Evolutionary conservation across 1,140 invertebrate genomes (phyloP).

Genomic region (Ptiloglossa arizonensis): DNA sequence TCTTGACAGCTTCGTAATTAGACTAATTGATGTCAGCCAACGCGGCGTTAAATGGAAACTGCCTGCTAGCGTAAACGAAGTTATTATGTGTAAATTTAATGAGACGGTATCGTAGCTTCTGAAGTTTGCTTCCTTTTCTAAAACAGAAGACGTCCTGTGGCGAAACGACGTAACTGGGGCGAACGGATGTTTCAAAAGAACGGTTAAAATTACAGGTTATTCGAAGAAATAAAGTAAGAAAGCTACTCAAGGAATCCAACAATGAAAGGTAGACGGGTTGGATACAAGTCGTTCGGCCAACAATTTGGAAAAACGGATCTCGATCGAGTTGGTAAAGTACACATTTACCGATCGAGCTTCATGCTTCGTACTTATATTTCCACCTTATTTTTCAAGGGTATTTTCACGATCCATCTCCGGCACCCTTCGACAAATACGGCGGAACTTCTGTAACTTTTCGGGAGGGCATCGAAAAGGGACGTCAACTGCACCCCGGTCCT

Average conservation of each 20-base stretch:
- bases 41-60: background rate
- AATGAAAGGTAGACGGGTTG: slow-evolving; percentile 10
- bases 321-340: slow-evolving; percentile 71
- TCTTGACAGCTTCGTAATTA: too few species aligned
- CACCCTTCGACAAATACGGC: slow-evolving; percentile 62
- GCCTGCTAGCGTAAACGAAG: background rate
- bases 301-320: slow-evolving; percentile 71
- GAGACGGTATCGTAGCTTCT: background rate
- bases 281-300: slow-evolving; percentile 41
- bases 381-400: slow-evolving; percentile 59
- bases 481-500: slow-evolving; percentile 56
- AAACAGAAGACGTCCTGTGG: background rate
- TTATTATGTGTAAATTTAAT: background rate
- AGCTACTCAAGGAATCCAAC: background rate
- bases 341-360: slow-evolving; percentile 17
- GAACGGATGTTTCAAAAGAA: background rate
- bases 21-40: background rate
- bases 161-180: too few species aligned
- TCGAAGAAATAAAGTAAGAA: slow-evolving; percentile 1
- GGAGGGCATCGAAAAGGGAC: slow-evolving; percentile 40
- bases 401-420: slow-evolving; percentile 64
- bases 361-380: background rate
- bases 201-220: slow-evolving; percentile 46
- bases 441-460: slow-evolving; percentile 41
- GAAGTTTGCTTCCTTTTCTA: background rate